These are phyloP conservation scores for Holacanthella duospinosa DNA, from an alignment of 2,888 invertebrate species.

Conservation along the genomic window DNA sequence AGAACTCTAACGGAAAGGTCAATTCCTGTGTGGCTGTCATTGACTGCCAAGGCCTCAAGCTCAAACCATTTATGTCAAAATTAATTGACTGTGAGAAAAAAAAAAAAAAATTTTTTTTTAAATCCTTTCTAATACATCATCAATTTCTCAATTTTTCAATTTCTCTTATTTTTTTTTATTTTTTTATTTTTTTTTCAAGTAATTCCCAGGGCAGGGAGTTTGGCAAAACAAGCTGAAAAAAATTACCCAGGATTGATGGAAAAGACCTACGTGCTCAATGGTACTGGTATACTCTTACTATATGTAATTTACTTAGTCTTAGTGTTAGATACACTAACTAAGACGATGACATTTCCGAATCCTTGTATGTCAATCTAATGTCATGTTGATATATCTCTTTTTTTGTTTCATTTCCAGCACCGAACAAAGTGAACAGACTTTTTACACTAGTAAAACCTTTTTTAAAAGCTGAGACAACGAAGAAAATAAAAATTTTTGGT, in stretches of 20 bases:
- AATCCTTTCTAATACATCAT: not conserved
- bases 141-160: too few species aligned
- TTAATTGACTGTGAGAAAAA: not conserved
- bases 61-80: not conserved
- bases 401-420: not conserved
- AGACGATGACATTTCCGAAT: too few species aligned
- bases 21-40: not conserved
- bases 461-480: not conserved
- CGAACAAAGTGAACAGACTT: not conserved
- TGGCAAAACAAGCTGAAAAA: not conserved
- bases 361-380: too few species aligned
- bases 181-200: not conserved
- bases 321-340: too few species aligned
- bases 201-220: not conserved
- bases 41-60: not conserved
- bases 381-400: too few species aligned
- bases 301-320: too few species aligned
- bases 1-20: not conserved
- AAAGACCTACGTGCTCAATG: conserved; percentile 2
- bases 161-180: not conserved
- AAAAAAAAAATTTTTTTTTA: not conserved
- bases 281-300: not conserved
- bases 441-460: not conserved
- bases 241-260: conserved; percentile 11
- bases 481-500: not conserved